These are phyloP conservation scores for Herpailurus yagouaroundi DNA, from an alignment of 2,113 vertebrate genomes.

Conservation along the genomic window DNA sequence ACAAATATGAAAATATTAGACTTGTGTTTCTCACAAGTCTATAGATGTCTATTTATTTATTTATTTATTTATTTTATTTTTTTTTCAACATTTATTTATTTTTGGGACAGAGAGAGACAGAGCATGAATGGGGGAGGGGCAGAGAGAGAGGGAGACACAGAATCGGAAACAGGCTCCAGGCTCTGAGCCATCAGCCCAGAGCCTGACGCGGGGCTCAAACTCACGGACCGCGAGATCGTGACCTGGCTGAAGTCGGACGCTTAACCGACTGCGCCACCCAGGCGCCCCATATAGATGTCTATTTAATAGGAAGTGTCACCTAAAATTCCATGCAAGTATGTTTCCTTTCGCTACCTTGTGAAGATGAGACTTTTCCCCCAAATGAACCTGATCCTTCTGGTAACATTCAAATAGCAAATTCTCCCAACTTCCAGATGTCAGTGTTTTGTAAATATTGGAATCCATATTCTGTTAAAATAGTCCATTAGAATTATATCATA, in stretches of 20 bases:
- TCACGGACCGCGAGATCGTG: too few species aligned
- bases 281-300: too few species aligned
- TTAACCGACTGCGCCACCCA: too few species aligned
- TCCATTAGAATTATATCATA: neutral
- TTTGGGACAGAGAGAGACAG: too few species aligned
- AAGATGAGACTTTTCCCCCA: neutral
- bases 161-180: too few species aligned
- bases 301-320: neutral
- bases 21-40: neutral
- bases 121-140: too few species aligned
- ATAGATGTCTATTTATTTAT: neutral
- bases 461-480: neutral
- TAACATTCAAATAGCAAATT: neutral
- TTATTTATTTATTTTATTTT: too few species aligned
- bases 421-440: neutral
- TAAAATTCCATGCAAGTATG: neutral
- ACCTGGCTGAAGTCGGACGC: too few species aligned
- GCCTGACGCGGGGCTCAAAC: too few species aligned
- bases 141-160: too few species aligned
- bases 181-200: too few species aligned
- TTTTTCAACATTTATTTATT: too few species aligned
- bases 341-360: neutral
- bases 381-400: neutral
- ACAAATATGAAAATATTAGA: neutral
- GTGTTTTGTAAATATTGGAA: neutral